Conservation (phyloP, 2,888 invertebrate species). For the Drosophila anomelani region DNA sequence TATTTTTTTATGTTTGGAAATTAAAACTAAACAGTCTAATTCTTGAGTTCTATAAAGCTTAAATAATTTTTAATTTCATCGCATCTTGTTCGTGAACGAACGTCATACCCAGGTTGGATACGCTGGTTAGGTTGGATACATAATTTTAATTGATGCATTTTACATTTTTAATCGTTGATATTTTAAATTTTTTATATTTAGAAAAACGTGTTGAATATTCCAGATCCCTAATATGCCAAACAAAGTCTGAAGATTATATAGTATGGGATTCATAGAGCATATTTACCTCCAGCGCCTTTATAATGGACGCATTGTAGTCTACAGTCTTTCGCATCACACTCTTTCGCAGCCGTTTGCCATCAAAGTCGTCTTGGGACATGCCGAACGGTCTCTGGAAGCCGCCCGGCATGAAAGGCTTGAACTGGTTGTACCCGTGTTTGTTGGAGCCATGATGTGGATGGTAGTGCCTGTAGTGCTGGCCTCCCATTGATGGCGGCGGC, state of each 20-base stretch:
- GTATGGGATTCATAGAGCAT: not conserved
- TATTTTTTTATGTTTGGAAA: not conserved
- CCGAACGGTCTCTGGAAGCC: conserved; percentile 85
- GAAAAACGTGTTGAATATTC: not conserved
- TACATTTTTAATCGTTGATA: too few species aligned
- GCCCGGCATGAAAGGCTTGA: conserved; percentile 82
- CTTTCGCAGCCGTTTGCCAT: conserved; percentile 97
- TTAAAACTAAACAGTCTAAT: not conserved
- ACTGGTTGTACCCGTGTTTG: conserved; percentile 83
- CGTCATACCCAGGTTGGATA: not conserved
- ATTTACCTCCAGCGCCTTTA: conserved; percentile 94
- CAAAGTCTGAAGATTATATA: not conserved
- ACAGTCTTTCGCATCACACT: conserved; percentile 99
- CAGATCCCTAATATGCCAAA: not conserved
- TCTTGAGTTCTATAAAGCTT: not conserved
- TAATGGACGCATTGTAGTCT: conserved; percentile 98
- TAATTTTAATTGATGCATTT: too few species aligned
- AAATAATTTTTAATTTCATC: not conserved
- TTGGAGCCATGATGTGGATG: conserved; percentile 81
- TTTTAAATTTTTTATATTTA: too few species aligned
- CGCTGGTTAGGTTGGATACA: too few species aligned
- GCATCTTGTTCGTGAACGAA: not conserved
- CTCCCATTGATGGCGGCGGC: conserved; percentile 78
- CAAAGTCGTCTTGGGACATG: conserved; percentile 95
- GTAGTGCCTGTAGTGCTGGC: conserved; percentile 78